A percentile compares a stretch with the other conserved stretches of the same genome.
Conservation (phyloP, 1,140 invertebrate genomes). For the Ceratitis capitata region DNA sequence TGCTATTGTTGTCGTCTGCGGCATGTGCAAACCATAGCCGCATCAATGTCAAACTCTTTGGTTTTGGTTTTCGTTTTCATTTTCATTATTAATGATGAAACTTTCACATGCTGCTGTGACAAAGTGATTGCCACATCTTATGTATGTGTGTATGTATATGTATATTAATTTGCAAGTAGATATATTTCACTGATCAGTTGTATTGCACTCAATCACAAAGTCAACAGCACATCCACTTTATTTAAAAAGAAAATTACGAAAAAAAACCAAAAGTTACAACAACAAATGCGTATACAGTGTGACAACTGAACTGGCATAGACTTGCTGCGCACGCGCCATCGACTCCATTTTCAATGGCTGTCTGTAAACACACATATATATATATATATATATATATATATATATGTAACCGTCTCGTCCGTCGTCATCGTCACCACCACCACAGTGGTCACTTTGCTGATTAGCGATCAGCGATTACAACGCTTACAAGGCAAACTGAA, state of each 20-base stretch:
- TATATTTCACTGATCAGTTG: not conserved
- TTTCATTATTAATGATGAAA: constrained; percentile 44
- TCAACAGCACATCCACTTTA: not conserved
- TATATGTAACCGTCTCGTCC: not conserved
- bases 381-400: too few species aligned
- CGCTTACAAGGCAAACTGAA: constrained; percentile 12
- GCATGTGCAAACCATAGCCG: constrained; percentile 6
- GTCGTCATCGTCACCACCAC: not conserved
- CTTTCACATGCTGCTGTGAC: constrained; percentile 41
- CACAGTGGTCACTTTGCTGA: not conserved
- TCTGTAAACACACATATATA: too few species aligned
- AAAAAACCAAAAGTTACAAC: not conserved
- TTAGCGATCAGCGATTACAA: constrained; percentile 37
- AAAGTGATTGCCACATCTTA: constrained; percentile 9
- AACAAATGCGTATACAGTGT: not conserved
- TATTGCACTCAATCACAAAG: constrained; percentile 28
- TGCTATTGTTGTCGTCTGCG: not conserved
- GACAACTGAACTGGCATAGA: not conserved
- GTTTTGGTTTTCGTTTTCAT: constrained; percentile 43
- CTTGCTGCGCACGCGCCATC: constrained; percentile 23
- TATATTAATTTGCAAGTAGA: not conserved
- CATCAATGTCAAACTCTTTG: constrained; percentile 46
- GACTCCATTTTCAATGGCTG: not conserved
- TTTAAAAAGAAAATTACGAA: not conserved
- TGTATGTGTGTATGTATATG: not conserved